Evolutionary conservation across 2,113 vertebrate species (phyloP).

Genomic region (Camelus dromedarius): DNA sequence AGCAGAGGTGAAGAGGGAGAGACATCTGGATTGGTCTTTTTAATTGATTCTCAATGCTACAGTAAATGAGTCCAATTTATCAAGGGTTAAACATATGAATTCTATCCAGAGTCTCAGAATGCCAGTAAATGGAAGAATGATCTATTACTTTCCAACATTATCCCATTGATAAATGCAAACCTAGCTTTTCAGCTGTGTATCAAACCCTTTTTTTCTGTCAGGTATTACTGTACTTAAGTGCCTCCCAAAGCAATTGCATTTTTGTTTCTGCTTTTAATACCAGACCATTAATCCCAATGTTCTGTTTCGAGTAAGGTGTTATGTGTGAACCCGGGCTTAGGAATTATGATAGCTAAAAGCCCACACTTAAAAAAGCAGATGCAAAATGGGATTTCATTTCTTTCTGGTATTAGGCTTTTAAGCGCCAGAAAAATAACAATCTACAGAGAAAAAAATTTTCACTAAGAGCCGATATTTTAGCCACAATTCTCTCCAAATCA

Average conservation of each 20-base stretch:
- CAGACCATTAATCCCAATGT: slow-evolving; percentile 73
- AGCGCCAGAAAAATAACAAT: slow-evolving; percentile 74
- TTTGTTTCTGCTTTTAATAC: slow-evolving; percentile 78
- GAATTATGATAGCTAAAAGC: slow-evolving; percentile 75
- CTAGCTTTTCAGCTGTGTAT: slow-evolving; percentile 37
- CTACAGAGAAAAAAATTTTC: slow-evolving; percentile 62
- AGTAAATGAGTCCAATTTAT: slow-evolving; percentile 20
- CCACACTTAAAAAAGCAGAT: slow-evolving; percentile 71
- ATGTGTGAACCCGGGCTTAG: slow-evolving; percentile 32
- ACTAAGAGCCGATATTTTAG: slow-evolving; percentile 69
- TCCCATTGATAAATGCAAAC: slow-evolving; percentile 57
- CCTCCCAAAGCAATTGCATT: slow-evolving; percentile 79
- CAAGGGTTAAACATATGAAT: slow-evolving; percentile 65
- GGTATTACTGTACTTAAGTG: slow-evolving; percentile 68
- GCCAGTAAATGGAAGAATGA: slow-evolving; percentile 22
- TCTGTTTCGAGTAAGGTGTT: slow-evolving; percentile 72
- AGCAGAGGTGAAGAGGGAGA: not conserved
- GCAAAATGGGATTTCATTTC: slow-evolving; percentile 74
- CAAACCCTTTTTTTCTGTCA: slow-evolving; percentile 60
- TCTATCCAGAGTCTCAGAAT: slow-evolving; percentile 17
- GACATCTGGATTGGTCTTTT: not conserved
- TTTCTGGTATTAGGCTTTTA: slow-evolving; percentile 73
- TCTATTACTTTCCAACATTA: slow-evolving; percentile 40
- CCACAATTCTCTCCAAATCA: slow-evolving; percentile 72
- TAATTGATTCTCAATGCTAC: not conserved